Conservation (phyloP, 2,888 invertebrate species). For the Baronia brevicornis region DNA sequence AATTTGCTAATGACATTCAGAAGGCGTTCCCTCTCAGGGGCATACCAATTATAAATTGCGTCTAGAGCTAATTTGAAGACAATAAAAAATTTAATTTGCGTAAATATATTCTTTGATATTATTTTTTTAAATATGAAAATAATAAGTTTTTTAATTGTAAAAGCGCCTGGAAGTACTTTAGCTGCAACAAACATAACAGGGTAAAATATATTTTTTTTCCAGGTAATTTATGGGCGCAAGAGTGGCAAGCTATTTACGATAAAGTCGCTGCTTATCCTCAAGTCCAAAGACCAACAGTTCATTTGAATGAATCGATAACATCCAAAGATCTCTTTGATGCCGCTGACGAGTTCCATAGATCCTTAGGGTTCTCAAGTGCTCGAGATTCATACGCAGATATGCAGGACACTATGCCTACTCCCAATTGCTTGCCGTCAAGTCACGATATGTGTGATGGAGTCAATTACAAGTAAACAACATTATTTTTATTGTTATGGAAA, state of each 20-base stretch:
- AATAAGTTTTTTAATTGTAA: constrained; percentile 1
- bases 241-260: constrained; percentile 71
- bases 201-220: constrained; percentile 22
- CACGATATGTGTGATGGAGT: constrained; percentile 81
- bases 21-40: no score
- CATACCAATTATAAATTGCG: no score
- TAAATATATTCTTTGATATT: no score
- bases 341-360: constrained; percentile 77
- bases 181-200: constrained; percentile 11
- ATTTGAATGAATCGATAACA: constrained; percentile 50
- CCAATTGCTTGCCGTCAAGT: constrained; percentile 80
- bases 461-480: constrained; percentile 75
- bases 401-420: constrained; percentile 72
- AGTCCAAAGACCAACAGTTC: constrained; percentile 68
- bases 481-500: neutral
- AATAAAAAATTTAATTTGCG: no score
- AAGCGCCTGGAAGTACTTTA: constrained; percentile 15
- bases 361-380: constrained; percentile 77
- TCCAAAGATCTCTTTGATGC: constrained; percentile 72
- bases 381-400: constrained; percentile 77
- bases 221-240: constrained; percentile 82
- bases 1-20: no score
- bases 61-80: no score
- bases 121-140: no score
- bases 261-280: constrained; percentile 68